Percentiles rank a stretch among this genome's conserved stretches.
Evolutionary conservation across 2,797 vertebrate species (phyloP).

Genomic region (Tenualosa thibaudeaui): DNA sequence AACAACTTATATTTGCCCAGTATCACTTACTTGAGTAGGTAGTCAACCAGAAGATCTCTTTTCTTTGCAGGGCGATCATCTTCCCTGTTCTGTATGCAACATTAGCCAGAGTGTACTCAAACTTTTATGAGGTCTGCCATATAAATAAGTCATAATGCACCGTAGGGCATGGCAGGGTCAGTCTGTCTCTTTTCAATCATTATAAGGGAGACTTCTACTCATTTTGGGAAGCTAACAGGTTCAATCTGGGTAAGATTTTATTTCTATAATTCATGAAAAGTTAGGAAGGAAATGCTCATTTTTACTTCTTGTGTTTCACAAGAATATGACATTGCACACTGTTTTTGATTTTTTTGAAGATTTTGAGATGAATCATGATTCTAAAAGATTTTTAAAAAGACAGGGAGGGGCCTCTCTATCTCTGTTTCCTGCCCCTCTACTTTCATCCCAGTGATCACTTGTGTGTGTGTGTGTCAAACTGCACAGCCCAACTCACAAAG

Average conservation of each 20-base stretch:
- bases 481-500: background rate
- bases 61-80: background rate
- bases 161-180: slow-evolving; percentile 24
- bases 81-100: background rate
- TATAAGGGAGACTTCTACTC: background rate
- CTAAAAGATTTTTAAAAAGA: background rate
- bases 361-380: background rate
- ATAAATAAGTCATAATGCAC: slow-evolving; percentile 36
- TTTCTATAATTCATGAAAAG: background rate
- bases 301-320: background rate
- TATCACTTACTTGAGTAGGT: slow-evolving; percentile 3
- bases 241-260: background rate
- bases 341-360: background rate
- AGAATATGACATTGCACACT: background rate
- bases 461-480: background rate
- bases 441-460: background rate
- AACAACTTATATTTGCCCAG: slow-evolving; percentile 2
- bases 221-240: background rate
- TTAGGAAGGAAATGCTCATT: background rate
- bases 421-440: background rate
- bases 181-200: slow-evolving; percentile 7
- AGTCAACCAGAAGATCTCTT: slow-evolving; percentile 14
- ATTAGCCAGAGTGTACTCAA: slow-evolving; percentile 27
- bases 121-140: slow-evolving; percentile 43
- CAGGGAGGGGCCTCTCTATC: background rate